phyloP scores from a whole-genome alignment of 2,888 invertebrate species.

The Pediacus dermestoides region DNA sequence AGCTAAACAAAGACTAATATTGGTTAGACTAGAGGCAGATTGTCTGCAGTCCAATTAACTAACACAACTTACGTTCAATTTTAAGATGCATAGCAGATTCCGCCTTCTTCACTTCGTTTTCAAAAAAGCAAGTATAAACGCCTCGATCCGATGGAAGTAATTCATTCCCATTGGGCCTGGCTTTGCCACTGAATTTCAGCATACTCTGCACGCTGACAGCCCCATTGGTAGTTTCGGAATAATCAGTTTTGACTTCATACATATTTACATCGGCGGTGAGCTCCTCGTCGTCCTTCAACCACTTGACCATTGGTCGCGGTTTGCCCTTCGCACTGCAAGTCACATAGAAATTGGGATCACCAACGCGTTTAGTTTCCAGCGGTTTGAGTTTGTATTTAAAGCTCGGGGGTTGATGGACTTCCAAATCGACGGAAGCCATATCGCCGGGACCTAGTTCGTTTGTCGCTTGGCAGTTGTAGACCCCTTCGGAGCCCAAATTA shows the following conservation, averaged over 20 bases:
- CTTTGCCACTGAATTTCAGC: conserved; percentile 74
- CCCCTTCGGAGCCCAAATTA: conserved; percentile 80
- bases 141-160: conserved; percentile 81
- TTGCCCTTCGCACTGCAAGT: conserved; percentile 86
- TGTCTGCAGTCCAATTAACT: too few species aligned
- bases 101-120: conserved; percentile 83
- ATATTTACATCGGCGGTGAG: conserved; percentile 72
- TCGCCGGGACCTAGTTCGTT: conserved; percentile 87
- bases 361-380: conserved; percentile 74
- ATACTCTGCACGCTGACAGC: conserved; percentile 81
- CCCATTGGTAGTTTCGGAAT: conserved; percentile 72
- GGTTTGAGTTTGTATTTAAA: conserved; percentile 80
- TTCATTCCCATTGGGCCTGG: conserved; percentile 71
- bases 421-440: conserved; percentile 75
- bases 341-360: conserved; percentile 74
- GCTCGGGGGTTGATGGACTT: conserved; percentile 85
- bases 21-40: too few species aligned
- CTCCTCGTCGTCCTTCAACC: conserved; percentile 83
- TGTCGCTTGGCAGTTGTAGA: conserved; percentile 85
- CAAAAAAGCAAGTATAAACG: conserved; percentile 81
- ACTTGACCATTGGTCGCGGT: conserved; percentile 77
- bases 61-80: conserved; percentile 83
- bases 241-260: conserved; percentile 77
- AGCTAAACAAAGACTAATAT: too few species aligned
- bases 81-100: conserved; percentile 87